phyloP scores from a whole-genome alignment of 1,140 invertebrate genomes.

The Aphelinus atriplicis region DNA sequence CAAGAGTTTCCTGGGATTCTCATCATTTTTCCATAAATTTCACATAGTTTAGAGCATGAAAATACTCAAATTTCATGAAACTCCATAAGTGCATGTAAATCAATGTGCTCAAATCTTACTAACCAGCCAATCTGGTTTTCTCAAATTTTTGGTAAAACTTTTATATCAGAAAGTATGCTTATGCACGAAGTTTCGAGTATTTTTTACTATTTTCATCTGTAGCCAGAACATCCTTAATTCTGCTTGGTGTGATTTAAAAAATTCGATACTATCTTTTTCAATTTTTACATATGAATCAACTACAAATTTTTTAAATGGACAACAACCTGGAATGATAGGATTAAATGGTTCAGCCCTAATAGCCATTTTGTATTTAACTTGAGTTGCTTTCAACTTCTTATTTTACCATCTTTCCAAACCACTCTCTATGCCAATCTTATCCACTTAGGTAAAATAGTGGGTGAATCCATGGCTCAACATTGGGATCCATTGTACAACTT shows the following conservation, averaged over 20 bases:
- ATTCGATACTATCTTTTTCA: conserved; percentile 26
- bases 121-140: no score
- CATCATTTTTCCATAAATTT: no score
- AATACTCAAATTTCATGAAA: no score
- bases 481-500: conserved; percentile 2
- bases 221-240: neutral
- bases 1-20: no score
- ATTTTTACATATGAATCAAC: conserved; percentile 23
- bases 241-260: conserved; percentile 14
- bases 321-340: neutral
- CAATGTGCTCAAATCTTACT: no score
- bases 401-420: conserved; percentile 15
- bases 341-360: conserved; percentile 3
- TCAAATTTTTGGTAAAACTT: no score
- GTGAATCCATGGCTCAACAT: conserved; percentile 19
- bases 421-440: conserved; percentile 33
- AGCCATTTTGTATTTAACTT: conserved; percentile 21
- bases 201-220: no score
- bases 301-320: conserved; percentile 23
- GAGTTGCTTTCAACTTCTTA: conserved; percentile 16
- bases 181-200: no score
- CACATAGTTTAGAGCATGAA: no score
- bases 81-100: no score
- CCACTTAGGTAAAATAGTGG: conserved; percentile 34
- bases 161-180: no score